Conservation (phyloP, 2,113 vertebrate genomes). For the Dipodomys stephensi region DNA sequence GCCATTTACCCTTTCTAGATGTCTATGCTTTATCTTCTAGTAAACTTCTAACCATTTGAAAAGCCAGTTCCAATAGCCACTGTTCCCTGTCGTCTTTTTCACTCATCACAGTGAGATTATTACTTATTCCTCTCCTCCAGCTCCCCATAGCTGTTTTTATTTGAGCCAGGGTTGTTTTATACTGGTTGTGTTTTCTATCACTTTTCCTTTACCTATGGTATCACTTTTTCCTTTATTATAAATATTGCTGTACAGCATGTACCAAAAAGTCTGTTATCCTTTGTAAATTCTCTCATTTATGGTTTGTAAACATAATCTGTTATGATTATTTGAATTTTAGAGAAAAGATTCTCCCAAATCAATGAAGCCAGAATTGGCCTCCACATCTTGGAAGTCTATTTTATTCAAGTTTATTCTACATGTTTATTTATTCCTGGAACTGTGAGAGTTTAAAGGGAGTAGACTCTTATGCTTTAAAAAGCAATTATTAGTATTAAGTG, state of each 20-base stretch:
- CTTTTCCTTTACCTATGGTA: background rate
- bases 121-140: too few species aligned
- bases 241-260: background rate
- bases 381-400: background rate
- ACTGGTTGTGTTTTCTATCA: background rate
- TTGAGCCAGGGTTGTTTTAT: background rate
- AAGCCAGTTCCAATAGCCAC: background rate
- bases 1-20: background rate
- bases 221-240: background rate
- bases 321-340: background rate
- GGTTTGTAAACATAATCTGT: background rate
- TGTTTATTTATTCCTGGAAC: background rate
- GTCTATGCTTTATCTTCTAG: background rate
- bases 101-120: background rate
- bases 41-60: background rate
- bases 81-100: background rate
- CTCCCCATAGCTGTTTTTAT: background rate
- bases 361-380: background rate
- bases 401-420: background rate
- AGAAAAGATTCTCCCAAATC: background rate
- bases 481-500: too few species aligned
- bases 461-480: background rate
- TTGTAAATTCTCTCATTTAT: constrained; percentile 7
- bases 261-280: background rate
- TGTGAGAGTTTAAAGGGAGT: background rate